phyloP scores from a whole-genome alignment of 2,888 invertebrate species.

The Rhamnusium bicolor region DNA sequence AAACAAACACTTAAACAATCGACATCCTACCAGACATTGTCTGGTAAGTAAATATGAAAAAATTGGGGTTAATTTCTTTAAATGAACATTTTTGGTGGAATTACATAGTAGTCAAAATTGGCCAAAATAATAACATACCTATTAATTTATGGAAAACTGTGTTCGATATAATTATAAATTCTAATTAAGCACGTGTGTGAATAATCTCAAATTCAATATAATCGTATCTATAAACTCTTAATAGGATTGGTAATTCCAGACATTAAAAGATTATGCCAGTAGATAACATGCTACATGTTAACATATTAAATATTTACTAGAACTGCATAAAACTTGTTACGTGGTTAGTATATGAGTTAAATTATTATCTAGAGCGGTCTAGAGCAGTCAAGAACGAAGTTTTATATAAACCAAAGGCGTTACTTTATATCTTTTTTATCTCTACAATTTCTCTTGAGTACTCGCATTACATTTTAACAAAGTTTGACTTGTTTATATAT shows the following conservation, averaged over 20 bases:
- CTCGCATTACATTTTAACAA: slow-evolving; percentile 44
- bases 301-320: slow-evolving; percentile 28
- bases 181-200: neutral
- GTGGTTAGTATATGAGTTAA: slow-evolving; percentile 28
- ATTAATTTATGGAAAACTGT: no score
- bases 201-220: no score
- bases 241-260: neutral
- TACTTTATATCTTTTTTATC: slow-evolving; percentile 45
- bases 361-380: slow-evolving; percentile 23
- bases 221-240: neutral
- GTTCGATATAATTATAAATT: neutral
- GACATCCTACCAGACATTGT: no score
- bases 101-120: no score
- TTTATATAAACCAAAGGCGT: slow-evolving; percentile 13
- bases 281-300: neutral
- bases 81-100: no score
- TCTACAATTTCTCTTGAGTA: slow-evolving; percentile 44
- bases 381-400: slow-evolving; percentile 23
- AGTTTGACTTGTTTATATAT: slow-evolving; percentile 50
- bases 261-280: neutral
- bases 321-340: slow-evolving; percentile 36
- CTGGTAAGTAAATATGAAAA: no score
- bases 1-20: no score
- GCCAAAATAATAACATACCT: no score
- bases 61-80: no score